These are phyloP conservation scores for Cynopterus sphinx DNA, from an alignment of 2,797 vertebrate genomes.

Conservation along the genomic window DNA sequence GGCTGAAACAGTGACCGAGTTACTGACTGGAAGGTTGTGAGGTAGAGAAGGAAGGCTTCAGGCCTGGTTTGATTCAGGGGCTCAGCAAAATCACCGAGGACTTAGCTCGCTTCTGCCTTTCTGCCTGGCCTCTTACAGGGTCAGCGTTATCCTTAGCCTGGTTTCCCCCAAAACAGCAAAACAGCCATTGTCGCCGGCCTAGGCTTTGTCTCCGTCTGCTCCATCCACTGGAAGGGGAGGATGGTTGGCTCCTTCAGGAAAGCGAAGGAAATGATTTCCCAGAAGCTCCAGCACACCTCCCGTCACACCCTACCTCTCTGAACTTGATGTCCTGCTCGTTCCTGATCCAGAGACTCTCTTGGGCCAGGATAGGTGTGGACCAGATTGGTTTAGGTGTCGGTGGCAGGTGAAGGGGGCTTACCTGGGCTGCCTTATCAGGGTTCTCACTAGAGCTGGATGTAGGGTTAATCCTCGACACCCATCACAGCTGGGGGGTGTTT, in stretches of 20 bases:
- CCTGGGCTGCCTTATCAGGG: neutral
- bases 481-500: too few species aligned
- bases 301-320: neutral
- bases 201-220: neutral
- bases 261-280: neutral
- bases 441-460: neutral
- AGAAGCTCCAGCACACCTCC: neutral
- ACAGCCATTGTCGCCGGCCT: neutral
- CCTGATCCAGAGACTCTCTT: neutral
- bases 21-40: neutral
- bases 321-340: neutral
- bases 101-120: neutral
- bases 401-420: neutral
- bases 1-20: neutral
- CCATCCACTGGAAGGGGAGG: neutral
- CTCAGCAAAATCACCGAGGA: neutral
- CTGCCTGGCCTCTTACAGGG: neutral
- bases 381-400: neutral
- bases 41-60: neutral
- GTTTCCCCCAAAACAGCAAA: neutral
- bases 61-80: neutral
- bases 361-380: neutral
- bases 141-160: neutral
- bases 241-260: neutral
- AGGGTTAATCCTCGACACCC: neutral